Evolutionary conservation across 2,797 vertebrate species (phyloP), one percentile per base, ranked within the genome.

Genomic region (Rhinoraja longicauda): DNA sequence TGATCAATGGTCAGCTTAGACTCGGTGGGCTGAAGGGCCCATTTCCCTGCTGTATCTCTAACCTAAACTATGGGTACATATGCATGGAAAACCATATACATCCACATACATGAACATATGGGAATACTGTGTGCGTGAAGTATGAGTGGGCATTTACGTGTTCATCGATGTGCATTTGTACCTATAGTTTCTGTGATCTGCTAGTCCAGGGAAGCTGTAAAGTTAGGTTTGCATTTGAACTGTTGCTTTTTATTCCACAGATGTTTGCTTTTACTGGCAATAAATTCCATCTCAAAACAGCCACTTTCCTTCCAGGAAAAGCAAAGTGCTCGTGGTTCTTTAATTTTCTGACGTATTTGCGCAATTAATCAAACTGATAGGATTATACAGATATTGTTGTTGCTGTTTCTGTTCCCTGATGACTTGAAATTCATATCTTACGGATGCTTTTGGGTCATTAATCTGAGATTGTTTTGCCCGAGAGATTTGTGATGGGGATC

Each of bases 161-260:
- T 84, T 6, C 57, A 78, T 70, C 0, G 91, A 53, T 94, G 93
- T 93, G 13, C 93, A 26, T 82, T 62, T 0, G 84, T 9, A 3
- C 67, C 45, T 39, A 32, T 24, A 90, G 21, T 92, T 5, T 92
- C 39, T 92, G 70, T 92, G 72, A 53, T 15, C 39, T 72, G 32
- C 64, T 57, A 29, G 13, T n/a, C n/a, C 93, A 93, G 93, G 84
- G 93, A 93, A 62, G 93, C 94, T 81, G 93, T 93, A 76, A 59
- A 93, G 32, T 77, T 93, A 93, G 59, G 24, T 94, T 94, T 93
- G 88, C 93, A 94, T 94, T 93, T 93, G 93, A 90, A 59, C 93
- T 32, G 93, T 95, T 62, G 26, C 93, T 93, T 32, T 64, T 10
- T 67, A 10, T 15, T 21, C 0, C 93, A 93, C 93, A 94, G 73